Evolutionary conservation across 2,113 vertebrate species (phyloP).

Genomic region (Butorides virescens): DNA sequence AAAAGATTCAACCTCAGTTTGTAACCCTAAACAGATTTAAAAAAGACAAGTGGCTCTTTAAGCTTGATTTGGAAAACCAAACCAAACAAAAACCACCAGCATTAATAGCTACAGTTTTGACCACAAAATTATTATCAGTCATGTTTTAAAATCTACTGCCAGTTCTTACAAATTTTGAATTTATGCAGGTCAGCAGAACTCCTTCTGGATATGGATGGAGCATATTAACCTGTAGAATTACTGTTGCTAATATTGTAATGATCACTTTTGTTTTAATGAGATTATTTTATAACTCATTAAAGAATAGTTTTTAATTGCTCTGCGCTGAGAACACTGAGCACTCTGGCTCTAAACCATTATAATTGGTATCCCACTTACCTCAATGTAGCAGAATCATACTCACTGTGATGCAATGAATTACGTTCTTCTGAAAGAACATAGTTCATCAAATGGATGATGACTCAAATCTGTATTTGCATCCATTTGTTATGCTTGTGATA

Average conservation of each 20-base stretch:
- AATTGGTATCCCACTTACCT: neutral
- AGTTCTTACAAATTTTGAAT: slow-evolving; percentile 6
- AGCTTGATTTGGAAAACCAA: neutral
- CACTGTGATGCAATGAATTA: neutral
- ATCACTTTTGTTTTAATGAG: neutral
- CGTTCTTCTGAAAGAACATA: neutral
- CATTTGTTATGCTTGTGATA: neutral
- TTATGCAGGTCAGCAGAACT: neutral
- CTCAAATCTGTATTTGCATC: neutral
- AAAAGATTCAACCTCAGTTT: neutral
- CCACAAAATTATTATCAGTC: neutral
- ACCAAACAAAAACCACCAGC: neutral
- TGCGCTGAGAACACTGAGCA: neutral
- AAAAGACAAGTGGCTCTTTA: neutral
- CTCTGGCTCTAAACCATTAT: neutral
- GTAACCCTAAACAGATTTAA: neutral
- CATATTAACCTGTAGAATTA: slow-evolving; percentile 38
- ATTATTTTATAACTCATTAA: slow-evolving; percentile 15
- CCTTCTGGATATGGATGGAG: slow-evolving; percentile 35
- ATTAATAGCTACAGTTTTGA: neutral
- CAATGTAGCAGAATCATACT: neutral
- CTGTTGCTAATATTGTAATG: slow-evolving; percentile 22
- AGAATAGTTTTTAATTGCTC: slow-evolving; percentile 3
- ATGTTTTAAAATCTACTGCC: neutral
- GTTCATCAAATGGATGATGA: neutral